Evolutionary conservation across 2,888 invertebrate species (phyloP), one percentile per base, ranked within the genome.

Genomic region (Cephus runcator): DNA sequence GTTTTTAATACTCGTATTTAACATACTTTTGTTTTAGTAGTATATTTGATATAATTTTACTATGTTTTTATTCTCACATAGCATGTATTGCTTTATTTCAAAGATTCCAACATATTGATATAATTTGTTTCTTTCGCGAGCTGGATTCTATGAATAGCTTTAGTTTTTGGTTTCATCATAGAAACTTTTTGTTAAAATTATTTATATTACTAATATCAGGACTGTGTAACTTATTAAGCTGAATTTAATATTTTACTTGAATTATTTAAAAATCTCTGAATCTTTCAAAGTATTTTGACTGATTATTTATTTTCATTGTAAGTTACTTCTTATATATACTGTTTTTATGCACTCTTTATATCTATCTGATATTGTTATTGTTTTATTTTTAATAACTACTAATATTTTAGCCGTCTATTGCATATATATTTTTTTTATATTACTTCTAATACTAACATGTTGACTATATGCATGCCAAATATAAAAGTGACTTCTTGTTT

Each of bases 11-110:
- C 73, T 75, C 75, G 87, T 85, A 86, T 85, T 86, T 80, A 84
- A 85, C 84, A 85, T 85, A 85, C 86, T 87, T 86, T 83, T 85
- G 80, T 88, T 87, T 85, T 82, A 86, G 86, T 85, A 84, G 88
- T 89, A 56, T 56, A 56, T 56, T 23, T 56, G 9, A 56, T 56
- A 23, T 56, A 56, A 9, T 23, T 56, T 56, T 56, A 56, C 2
- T 40, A 23, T 56, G 23, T 56, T 56, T 56, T 56, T 56, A 56
- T 56, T 56, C 56, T 56, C 23, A 23, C 56, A 2, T 56, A 56
- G 2, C 56, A 56, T 56, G 9, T 56, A 56, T 56, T 1, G 23
- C 56, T 56, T 56, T 56, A 2, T 56, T 23, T 56, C 1, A 56
- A 56, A 56, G 23, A 23, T 9, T 56, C 23, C 15, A 56, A 56